Evolutionary conservation across 1,140 invertebrate species (phyloP), one percentile per base, ranked within the genome.

Genomic region (Dinothrombium tinctorium): DNA sequence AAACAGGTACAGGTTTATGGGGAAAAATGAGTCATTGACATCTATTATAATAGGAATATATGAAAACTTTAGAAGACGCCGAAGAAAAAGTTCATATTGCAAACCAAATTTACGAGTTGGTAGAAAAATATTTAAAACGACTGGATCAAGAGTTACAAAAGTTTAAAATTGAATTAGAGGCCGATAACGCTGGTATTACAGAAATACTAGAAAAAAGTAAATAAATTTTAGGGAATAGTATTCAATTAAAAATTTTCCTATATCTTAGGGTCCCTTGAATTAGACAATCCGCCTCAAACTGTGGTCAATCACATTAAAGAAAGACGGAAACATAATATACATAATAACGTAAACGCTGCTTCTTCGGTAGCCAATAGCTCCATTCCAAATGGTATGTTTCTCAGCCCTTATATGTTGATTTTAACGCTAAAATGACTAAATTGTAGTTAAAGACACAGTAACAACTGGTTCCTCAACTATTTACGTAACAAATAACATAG

Each of bases 121-220:
- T 95, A 37, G 79, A 90, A 53, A 71, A 83, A 54, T 94, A 94
- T 63, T 65, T 89, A 49, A 64, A 86, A 44, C 69, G 82, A 59
- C 61, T 96, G 33, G 89, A 95, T 56, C 81, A 81, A 54, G 90
- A 96, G 57, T 57, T 94, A 24, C 74, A 83, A 49, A 95, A 96
- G 59, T 96, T 96, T 59, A 95, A 95, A 64, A 84, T 90, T 69
- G 90, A 98, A 62, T 55, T 98, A 31, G 90, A 98, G 63, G 87
- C 87, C 20, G 89, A 95, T 59, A 86, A 95, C 64, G 81, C 87
- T 49, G 90, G 90, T 14, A 94, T 96, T 33, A 96, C 90, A 9
- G 87, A 94, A 63, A 67, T 89, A 24, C 57, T 96, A 44, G 89
- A 96, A 59, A 92, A 90, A 61, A 53, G 65, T 64, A 54, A 51